Base-by-base conservation (phyloP, 2,797 vertebrate species). In the Pangasius sanitwongsei region DNA sequence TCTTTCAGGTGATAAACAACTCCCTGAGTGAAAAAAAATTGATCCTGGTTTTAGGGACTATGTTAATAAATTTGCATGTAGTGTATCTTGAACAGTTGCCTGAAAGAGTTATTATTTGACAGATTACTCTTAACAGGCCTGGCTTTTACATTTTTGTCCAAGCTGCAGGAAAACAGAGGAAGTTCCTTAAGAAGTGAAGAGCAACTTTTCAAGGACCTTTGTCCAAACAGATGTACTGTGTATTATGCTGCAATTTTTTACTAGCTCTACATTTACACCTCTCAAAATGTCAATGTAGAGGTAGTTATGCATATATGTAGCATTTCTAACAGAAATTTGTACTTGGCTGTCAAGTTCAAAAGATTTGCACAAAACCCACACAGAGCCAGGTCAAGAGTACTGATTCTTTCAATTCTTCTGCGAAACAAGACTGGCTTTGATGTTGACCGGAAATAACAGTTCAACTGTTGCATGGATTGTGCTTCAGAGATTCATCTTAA, bases 381-480 rank as follows among this genome's bases (percentile, higher is more conserved):
- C 13, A 81, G 48, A 88, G 44, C n/a, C 72, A 70, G 18, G 72
- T 28, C 81, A 7, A 82, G 80, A 63, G 34, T 44, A 28, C 12
- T 3, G 31, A 57, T 37, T 37, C 37, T 23, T 57, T 23, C 16
- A 53, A 55, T 53, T 78, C 16, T 57, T 81, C n/a, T 23, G 23
- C 57, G n/a, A 48, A 48, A 61, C 63, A 63, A 63, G 57, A 61
- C 37, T 28, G 81, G 34, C 37, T 44, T 28, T 11, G 41, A 83
- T 48, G 59, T 83, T 85, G 89, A 90, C 75, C 34, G 92, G 87
- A 86, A 78, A 86, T 83, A 94, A 94, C 94, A 95, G 92, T 91
- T 95, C 94, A 95, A 94, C 94, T 95, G 94, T 95, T 93, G 89
- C 48, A 91, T 87, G 89, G 87, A 91, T 91, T 92, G 86, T 93